Base-by-base conservation (phyloP, 2,888 invertebrate species). In the Microctonus brassicae region DNA sequence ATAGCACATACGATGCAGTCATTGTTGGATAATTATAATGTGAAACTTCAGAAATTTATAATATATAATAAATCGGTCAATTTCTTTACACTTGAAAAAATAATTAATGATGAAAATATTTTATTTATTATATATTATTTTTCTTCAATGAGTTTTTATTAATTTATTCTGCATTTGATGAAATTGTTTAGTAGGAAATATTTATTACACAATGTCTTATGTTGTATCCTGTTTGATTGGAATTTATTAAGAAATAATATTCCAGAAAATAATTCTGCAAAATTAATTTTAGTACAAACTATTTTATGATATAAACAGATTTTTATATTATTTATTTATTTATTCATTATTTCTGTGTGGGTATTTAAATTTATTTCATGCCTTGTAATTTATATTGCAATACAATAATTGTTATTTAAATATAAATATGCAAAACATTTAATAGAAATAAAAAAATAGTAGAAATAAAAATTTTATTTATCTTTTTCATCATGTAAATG, bases 21-120 rank as follows among this genome's bases (percentile, higher is more conserved):
- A 66, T 66, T 57, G 57, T 66, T 57, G 29, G 36, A 24, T 55
- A 13, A 36, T 66, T 26, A 10, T 42, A 39, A 24, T 36, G 57
- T 65, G 65, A 65, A 53, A 65, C 52, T 65, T 34, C 2, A 39
- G 5, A 42, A 13, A n/a, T n/a, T 36, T 42, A 22, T 39, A 62
- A 20, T 13, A 36, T 13, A 22, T n/a, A n/a, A n/a, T n/a, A 20
- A 42, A 26, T 61, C 39, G 61, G 34, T 61, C 34, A 24, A 39
- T 39, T 39, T 34, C 24, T 58, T 58, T 58, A 29, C 33, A 47
- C 11, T 57, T 17, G 9, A n/a, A 17, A 34, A 7, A n/a, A 7
- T 6, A 47, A 17, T 47, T 47, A 17, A 47, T n/a, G 17, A 47
- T 29, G 29, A 24, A 53, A 20, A 53, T 17, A 53, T 9, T 29